A percentile compares a stretch with the other conserved stretches of the same genome.
Conservation (phyloP, 1,140 invertebrate species). For the Sarcophaga peregrina region DNA sequence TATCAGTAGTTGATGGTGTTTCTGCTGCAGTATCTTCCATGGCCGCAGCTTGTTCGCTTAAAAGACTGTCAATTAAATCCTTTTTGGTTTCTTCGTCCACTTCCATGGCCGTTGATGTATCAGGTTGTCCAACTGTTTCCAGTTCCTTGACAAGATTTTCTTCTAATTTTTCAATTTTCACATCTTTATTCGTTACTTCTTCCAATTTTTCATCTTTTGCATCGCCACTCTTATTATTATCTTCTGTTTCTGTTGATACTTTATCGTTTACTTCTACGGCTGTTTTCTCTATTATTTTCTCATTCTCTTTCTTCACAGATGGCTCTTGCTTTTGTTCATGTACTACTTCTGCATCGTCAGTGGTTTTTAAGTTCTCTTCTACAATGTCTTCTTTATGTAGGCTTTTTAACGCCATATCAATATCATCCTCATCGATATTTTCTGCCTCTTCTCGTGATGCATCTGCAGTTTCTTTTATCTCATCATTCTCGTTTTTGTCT, state of each 20-base stretch:
- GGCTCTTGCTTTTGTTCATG: neutral
- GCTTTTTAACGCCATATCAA: slow-evolving; percentile 57
- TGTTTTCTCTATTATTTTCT: slow-evolving; percentile 27
- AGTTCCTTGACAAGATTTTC: neutral
- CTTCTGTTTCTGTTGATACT: neutral
- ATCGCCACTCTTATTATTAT: slow-evolving; percentile 27
- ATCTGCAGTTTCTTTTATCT: slow-evolving; percentile 40
- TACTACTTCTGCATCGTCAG: neutral
- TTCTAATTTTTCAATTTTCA: too few species aligned
- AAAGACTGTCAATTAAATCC: neutral
- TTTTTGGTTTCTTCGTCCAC: neutral
- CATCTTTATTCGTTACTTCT: neutral
- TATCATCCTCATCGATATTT: slow-evolving; percentile 55
- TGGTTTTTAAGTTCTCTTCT: neutral
- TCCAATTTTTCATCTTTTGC: neutral
- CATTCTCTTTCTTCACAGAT: neutral
- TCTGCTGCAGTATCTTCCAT: slow-evolving; percentile 36
- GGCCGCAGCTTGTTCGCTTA: slow-evolving; percentile 28
- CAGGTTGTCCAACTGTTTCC: neutral
- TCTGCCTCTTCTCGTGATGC: slow-evolving; percentile 13
- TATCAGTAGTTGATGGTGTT: slow-evolving; percentile 33
- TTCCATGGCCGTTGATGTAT: neutral
- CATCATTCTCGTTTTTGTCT: slow-evolving; percentile 35
- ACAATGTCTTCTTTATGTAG: slow-evolving; percentile 54
- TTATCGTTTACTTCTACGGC: neutral